phyloP scores from a whole-genome alignment of 1,140 invertebrate species.

The Rhynchophorus ferrugineus region DNA sequence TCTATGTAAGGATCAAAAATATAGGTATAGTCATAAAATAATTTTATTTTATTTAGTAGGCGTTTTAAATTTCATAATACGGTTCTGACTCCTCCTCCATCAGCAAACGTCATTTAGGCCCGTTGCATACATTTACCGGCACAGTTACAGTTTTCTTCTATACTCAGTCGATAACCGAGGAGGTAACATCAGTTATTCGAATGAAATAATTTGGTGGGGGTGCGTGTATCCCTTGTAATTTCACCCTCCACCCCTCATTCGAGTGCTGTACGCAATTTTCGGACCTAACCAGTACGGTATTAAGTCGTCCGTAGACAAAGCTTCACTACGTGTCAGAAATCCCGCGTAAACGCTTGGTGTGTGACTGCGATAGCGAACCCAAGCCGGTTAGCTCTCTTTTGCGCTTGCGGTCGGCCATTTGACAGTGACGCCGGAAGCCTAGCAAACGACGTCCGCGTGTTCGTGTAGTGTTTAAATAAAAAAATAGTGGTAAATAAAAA shows the following conservation, averaged over 20 bases:
- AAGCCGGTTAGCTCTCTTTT: slow-evolving; percentile 9
- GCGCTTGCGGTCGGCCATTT: slow-evolving; percentile 14
- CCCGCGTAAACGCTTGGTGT: slow-evolving; percentile 4
- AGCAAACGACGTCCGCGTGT: slow-evolving; percentile 5
- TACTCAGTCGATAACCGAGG: background rate
- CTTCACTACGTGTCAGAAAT: slow-evolving; percentile 8
- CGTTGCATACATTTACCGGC: background rate
- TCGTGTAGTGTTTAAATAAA: slow-evolving; percentile 4
- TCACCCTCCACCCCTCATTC: background rate
- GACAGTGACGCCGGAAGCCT: slow-evolving; percentile 18
- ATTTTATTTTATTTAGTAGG: background rate
- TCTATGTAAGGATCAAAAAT: too few species aligned
- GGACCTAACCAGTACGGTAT: too few species aligned
- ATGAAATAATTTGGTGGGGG: too few species aligned
- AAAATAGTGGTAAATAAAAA: slow-evolving; percentile 8
- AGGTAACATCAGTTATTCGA: too few species aligned
- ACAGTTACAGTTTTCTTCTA: slow-evolving; percentile 1
- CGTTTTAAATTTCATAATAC: background rate
- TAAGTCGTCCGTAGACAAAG: too few species aligned
- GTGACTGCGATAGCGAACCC: slow-evolving; percentile 11
- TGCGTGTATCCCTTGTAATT: background rate
- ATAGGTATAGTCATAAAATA: too few species aligned
- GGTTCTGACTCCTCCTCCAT: background rate
- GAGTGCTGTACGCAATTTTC: too few species aligned
- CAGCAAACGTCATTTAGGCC: too few species aligned